Base-by-base conservation (phyloP, 2,888 invertebrate species). In the Orthosia cruda region DNA sequence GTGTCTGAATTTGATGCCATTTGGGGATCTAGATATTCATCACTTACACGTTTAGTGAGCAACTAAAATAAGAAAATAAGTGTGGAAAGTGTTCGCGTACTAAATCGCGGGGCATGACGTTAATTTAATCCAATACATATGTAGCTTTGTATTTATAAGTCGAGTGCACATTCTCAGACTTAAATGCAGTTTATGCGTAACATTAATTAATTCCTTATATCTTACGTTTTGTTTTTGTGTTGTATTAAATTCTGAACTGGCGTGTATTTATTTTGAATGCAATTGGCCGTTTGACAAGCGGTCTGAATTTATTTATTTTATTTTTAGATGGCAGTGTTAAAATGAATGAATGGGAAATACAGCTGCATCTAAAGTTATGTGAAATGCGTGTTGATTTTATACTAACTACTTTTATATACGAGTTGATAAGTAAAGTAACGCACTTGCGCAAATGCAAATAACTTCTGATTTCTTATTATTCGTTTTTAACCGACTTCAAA, bases 121-220 rank as follows among this genome's bases (percentile, higher is more conserved):
- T 74, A 74, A 74, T 81, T 78, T 55, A 47, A 59, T 83, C 47
- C 79, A 59, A 52, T 74, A 70, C 50, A 63, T 70, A 72, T 81
- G 83, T 79, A 73, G 69, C 47, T 55, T 66, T 61, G 26, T 26
- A 61, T 58, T 65, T 66, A n/a, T 26, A 57, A 67, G 69, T 55
- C 11, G 16, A 32, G 69, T 67, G 40, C 32, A 79, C 58, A 79
- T 54, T 67, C 61, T 45, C 12, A 47, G 32, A 61, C 9, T 52
- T 9, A 12, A 64, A 55, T 62, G 2, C 26, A 54, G 32, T 52
- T 40, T 59, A 40, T 59, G 71, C 58, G 23, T 70, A 70, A 49
- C 26, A 40, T 52, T 52, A 23, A 23, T 26, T 26, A 26, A 26
- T 3, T 32, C 9, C 4, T 32, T 47, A 40, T 20, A 32, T 52